Evolutionary conservation across 2,113 vertebrate species (phyloP).

Genomic region (Sphyrna mokarran): DNA sequence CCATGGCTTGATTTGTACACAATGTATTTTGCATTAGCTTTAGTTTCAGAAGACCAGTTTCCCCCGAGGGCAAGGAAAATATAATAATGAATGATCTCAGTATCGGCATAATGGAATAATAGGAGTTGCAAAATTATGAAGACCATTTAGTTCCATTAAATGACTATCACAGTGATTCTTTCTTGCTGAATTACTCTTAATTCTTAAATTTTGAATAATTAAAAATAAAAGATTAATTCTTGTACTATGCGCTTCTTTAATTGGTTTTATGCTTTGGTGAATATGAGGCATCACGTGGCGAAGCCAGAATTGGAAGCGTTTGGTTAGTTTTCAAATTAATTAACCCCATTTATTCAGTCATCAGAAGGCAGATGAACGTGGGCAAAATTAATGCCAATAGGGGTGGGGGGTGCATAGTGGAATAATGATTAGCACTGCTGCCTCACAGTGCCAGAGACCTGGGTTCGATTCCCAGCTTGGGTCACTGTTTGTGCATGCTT

Average conservation of each 20-base stretch:
- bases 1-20: slow-evolving; percentile 3
- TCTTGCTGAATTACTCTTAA: slow-evolving; percentile 21
- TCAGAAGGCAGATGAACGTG: not conserved
- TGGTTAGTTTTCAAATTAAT: not conserved
- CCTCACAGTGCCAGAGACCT: no score
- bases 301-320: not conserved
- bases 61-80: not conserved
- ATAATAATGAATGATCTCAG: not conserved
- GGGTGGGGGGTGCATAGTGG: not conserved
- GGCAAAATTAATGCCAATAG: not conserved
- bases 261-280: not conserved
- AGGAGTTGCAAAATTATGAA: not conserved
- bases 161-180: not conserved
- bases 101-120: not conserved
- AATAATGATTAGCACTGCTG: no score
- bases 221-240: not conserved
- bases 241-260: not conserved
- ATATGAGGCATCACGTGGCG: not conserved
- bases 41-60: slow-evolving; percentile 9
- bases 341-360: not conserved
- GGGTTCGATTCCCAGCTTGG: no score
- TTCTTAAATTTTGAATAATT: slow-evolving; percentile 21
- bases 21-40: slow-evolving; percentile 14
- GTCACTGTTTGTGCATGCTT: no score
- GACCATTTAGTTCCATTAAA: slow-evolving; percentile 10